Evolutionary conservation across 2,888 invertebrate genomes (phyloP).

Genomic region (Dichetophora obliterata): DNA sequence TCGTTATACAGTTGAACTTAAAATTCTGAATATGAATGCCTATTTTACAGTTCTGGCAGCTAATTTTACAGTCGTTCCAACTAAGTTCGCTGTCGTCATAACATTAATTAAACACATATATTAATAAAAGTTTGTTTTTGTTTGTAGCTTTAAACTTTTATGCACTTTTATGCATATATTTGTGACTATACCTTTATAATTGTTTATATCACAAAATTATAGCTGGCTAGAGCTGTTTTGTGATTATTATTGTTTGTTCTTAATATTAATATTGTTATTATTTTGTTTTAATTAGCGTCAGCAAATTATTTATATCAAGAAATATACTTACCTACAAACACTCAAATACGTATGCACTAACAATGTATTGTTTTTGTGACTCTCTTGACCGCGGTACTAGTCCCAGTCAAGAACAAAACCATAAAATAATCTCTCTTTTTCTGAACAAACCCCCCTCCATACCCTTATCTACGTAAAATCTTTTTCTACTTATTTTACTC

Average conservation of each 20-base stretch:
- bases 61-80: not conserved
- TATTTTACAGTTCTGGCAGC: not conserved
- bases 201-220: slow-evolving; percentile 5
- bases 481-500: not conserved
- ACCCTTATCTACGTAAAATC: not conserved
- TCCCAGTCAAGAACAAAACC: slow-evolving; percentile 43
- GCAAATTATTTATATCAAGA: slow-evolving; percentile 35
- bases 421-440: not conserved
- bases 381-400: slow-evolving; percentile 45
- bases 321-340: slow-evolving; percentile 7
- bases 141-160: not conserved
- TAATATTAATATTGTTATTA: not conserved
- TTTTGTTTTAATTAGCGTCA: not conserved
- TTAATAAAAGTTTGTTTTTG: not conserved
- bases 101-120: not conserved
- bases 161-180: not conserved
- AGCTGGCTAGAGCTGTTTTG: not conserved
- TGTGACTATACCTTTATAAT: not conserved
- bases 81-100: slow-evolving; percentile 28
- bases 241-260: not conserved
- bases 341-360: no score
- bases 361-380: not conserved
- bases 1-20: no score
- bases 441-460: not conserved
- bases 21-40: no score